A percentile compares a stretch with the other conserved stretches of the same genome.
phyloP scores from a whole-genome alignment of 2,888 invertebrate species.

The Drosophila lutescens region DNA sequence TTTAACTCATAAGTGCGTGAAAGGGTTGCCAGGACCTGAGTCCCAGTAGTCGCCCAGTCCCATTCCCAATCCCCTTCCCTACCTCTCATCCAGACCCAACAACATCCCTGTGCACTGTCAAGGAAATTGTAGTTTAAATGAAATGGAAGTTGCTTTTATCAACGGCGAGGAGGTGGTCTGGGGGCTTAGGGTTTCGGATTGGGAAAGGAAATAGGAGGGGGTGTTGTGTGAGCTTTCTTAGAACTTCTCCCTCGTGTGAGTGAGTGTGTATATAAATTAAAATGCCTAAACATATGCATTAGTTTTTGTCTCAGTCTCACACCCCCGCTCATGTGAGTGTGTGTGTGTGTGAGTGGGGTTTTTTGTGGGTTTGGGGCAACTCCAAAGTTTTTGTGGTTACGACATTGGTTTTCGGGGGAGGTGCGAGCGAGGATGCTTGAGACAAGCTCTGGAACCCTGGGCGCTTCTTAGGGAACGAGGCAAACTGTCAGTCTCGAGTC shows the following conservation, averaged over 20 bases:
- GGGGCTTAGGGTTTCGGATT: conserved; percentile 37
- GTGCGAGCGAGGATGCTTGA: conserved; percentile 44
- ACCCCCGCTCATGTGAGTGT: conserved; percentile 11
- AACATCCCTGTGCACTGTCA: conserved; percentile 70
- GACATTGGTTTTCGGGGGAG: conserved; percentile 71
- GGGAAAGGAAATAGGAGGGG: conserved; percentile 30
- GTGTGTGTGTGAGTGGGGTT: conserved; percentile 20
- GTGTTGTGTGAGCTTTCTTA: conserved; percentile 72
- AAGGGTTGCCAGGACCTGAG: conserved; percentile 68
- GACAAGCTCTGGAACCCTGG: conserved; percentile 9
- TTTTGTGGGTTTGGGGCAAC: conserved; percentile 43
- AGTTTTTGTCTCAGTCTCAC: conserved; percentile 76
- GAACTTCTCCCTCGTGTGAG: conserved; percentile 57
- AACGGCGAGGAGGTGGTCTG: conserved; percentile 61
- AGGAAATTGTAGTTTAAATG: conserved; percentile 82
- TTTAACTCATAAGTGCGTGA: conserved; percentile 81
- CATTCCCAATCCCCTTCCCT: conserved; percentile 3
- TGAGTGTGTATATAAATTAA: conserved; percentile 78
- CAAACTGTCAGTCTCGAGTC: conserved; percentile 65
- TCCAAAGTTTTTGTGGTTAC: conserved; percentile 80
- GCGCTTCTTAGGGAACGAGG: conserved; percentile 14
- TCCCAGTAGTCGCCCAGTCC: conserved; percentile 8
- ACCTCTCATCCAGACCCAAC: conserved; percentile 11
- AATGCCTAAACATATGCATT: conserved; percentile 82
- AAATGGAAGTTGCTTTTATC: conserved; percentile 82